phyloP scores from a whole-genome alignment of 2,888 invertebrate species.

The Zonitis immaculata region DNA sequence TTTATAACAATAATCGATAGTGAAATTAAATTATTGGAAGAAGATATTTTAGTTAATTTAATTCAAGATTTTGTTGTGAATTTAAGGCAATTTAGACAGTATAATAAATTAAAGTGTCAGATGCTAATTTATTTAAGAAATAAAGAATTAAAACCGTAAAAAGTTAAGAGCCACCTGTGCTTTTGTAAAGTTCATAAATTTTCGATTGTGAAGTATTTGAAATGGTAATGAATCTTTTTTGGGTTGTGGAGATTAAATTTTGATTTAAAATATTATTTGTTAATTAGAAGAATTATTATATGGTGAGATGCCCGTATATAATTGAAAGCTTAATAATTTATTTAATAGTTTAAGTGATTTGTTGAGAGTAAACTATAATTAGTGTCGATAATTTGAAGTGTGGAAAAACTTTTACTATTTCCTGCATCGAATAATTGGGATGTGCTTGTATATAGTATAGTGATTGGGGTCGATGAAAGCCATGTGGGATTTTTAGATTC shows the following conservation, averaged over 20 bases:
- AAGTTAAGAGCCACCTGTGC: not conserved
- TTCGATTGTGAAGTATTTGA: too few relatives aligned
- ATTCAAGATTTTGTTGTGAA: too few relatives aligned
- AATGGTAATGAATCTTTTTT: too few relatives aligned
- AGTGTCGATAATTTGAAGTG: constrained; percentile 10
- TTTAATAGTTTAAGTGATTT: constrained; percentile 1
- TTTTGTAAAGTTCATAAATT: too few relatives aligned
- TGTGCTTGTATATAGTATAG: constrained; percentile 8
- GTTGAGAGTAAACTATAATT: constrained; percentile 5
- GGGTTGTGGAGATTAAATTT: too few relatives aligned
- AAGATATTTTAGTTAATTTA: too few relatives aligned
- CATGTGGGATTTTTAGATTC: not conserved
- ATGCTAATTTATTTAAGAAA: not conserved
- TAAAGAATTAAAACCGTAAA: not conserved
- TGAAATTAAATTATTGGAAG: too few relatives aligned
- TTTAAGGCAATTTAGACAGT: too few relatives aligned
- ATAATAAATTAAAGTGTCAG: not conserved
- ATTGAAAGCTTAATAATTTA: not conserved
- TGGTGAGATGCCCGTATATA: not conserved
- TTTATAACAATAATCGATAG: too few relatives aligned
- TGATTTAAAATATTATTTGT: too few relatives aligned
- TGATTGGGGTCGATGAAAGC: constrained; percentile 9
- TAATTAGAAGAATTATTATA: not conserved
- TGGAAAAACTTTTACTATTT: constrained; percentile 9
- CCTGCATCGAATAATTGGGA: constrained; percentile 13